A percentile compares a stretch with the other conserved stretches of the same genome.
phyloP scores from a whole-genome alignment of 2,797 vertebrate genomes.

The Cuculus canorus region DNA sequence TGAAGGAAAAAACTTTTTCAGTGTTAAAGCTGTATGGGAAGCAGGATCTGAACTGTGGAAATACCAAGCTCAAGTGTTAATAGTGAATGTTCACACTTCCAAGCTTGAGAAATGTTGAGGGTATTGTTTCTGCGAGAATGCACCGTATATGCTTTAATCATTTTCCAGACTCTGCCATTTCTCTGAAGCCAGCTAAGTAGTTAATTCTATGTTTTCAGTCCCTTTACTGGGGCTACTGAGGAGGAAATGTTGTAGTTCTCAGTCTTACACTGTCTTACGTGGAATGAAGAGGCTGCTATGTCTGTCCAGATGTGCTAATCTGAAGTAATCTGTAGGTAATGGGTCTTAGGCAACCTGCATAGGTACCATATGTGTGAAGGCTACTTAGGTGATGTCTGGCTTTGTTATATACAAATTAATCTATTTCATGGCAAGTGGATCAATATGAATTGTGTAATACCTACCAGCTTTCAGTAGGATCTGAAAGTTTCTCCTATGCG shows the following conservation, averaged over 20 bases:
- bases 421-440: not conserved
- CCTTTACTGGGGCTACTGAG: not conserved
- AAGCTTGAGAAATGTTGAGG: not conserved
- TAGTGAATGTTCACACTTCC: not conserved
- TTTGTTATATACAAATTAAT: not conserved
- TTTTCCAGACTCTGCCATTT: not conserved
- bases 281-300: not conserved
- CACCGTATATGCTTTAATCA: not conserved
- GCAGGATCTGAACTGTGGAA: not conserved
- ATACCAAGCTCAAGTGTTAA: not conserved
- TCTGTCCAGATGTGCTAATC: not conserved
- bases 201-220: not conserved
- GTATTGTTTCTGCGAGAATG: not conserved
- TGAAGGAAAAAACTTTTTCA: not conserved
- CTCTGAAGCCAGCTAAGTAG: not conserved
- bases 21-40: not conserved
- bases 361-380: not conserved
- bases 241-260: not conserved
- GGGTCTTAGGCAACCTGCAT: not conserved
- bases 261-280: not conserved
- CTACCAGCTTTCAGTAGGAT: not conserved
- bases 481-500: not conserved
- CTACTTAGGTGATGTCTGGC: not conserved
- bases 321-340: not conserved
- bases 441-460: not conserved